phyloP scores from a whole-genome alignment of 2,113 vertebrate genomes.

The Rhinolophus sinicus region DNA sequence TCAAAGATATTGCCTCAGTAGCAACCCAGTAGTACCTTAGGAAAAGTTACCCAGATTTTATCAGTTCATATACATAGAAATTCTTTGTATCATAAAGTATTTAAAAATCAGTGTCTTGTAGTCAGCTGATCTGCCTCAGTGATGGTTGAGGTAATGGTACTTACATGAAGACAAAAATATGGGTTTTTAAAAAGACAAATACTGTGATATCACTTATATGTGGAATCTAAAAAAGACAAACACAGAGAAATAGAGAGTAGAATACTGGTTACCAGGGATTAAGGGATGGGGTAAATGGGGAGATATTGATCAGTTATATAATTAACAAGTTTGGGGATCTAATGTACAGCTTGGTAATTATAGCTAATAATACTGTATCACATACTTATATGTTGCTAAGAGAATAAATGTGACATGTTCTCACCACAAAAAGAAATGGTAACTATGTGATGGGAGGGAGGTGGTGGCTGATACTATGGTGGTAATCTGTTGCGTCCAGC shows the following conservation, averaged over 20 bases:
- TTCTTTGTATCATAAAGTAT: background rate
- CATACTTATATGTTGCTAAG: background rate
- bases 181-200: background rate
- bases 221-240: background rate
- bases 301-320: background rate
- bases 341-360: background rate
- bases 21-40: background rate
- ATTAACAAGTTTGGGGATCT: background rate
- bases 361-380: background rate
- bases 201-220: background rate
- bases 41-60: slow-evolving; percentile 1
- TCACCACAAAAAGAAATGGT: background rate
- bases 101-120: slow-evolving; percentile 24
- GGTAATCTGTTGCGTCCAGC: too few species aligned
- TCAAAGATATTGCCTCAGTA: background rate
- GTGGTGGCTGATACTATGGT: background rate
- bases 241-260: background rate
- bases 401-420: background rate
- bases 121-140: background rate
- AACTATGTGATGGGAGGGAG: background rate
- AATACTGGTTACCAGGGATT: background rate
- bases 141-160: background rate
- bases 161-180: background rate
- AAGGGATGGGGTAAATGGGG: background rate
- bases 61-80: background rate